Percentiles rank a stretch among this genome's conserved stretches.
Conservation (phyloP, 2,888 invertebrate genomes). For the Cotesia congregata region DNA sequence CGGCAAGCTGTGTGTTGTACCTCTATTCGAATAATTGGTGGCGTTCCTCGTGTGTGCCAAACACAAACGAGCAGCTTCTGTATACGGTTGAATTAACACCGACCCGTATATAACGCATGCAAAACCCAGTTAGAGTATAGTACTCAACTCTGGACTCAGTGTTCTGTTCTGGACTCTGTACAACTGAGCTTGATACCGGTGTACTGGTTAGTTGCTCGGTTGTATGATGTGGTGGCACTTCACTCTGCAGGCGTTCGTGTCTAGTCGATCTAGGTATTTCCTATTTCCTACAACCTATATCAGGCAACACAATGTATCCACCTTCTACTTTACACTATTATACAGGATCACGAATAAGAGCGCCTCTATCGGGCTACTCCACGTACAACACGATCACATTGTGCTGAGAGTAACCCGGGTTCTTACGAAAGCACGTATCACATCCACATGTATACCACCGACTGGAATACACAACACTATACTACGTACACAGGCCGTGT, state of each 20-base stretch:
- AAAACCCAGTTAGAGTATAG: constrained; percentile 8
- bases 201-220: constrained; percentile 24
- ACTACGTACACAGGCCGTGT: too few relatives aligned
- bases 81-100: constrained; percentile 60
- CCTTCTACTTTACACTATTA: neutral
- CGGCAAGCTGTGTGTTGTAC: constrained; percentile 35
- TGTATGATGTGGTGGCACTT: neutral
- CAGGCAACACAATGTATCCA: neutral
- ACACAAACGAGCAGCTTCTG: constrained; percentile 52
- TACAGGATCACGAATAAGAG: neutral
- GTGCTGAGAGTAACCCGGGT: constrained; percentile 41
- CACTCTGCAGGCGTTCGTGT: neutral
- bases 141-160: neutral
- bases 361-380: constrained; percentile 5
- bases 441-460: constrained; percentile 26
- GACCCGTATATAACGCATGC: constrained; percentile 46
- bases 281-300: neutral
- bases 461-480: constrained; percentile 24
- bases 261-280: neutral
- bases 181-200: neutral
- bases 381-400: constrained; percentile 38
- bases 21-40: constrained; percentile 54
- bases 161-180: neutral
- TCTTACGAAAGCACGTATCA: constrained; percentile 47
- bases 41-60: constrained; percentile 49